phyloP scores from a whole-genome alignment of 30 jellyfish, hydroid and myxozoan species.

The Pelagia noctiluca region DNA sequence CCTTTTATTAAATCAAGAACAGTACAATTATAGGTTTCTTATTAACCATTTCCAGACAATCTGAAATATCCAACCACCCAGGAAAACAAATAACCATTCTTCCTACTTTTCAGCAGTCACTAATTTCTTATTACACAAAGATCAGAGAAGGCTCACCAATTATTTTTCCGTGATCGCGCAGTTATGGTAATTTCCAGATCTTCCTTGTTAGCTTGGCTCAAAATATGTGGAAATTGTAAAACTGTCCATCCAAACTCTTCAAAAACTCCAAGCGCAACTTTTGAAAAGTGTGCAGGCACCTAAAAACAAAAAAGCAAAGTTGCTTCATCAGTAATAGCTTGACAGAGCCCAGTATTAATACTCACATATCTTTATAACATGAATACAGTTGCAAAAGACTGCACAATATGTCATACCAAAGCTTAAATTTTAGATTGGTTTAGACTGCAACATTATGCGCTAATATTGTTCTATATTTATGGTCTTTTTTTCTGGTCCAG shows the following conservation, averaged over 20 bases:
- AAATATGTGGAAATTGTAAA: constrained; percentile 48
- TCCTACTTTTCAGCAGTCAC: background rate
- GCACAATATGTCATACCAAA: too few species aligned
- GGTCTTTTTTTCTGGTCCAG: too few species aligned
- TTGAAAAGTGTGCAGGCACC: constrained; percentile 51
- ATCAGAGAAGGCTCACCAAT: constrained; percentile 30
- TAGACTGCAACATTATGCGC: too few species aligned
- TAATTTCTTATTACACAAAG: background rate
- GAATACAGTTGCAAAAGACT: too few species aligned
- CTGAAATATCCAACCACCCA: background rate
- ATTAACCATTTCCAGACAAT: too few species aligned
- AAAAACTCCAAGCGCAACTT: constrained; percentile 71
- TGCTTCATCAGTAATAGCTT: too few species aligned
- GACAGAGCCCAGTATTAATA: too few species aligned
- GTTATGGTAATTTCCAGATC: background rate
- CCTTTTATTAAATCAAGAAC: too few species aligned
- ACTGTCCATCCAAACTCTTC: constrained; percentile 66
- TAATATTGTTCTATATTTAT: too few species aligned
- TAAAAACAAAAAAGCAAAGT: background rate
- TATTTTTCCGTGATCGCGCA: constrained; percentile 29
- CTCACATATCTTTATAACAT: too few species aligned
- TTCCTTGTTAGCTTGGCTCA: background rate
- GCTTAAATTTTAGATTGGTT: too few species aligned
- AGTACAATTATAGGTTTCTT: too few species aligned
- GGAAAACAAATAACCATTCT: background rate